Conservation (phyloP, 2,113 vertebrate species). For the Actinemys pallida region DNA sequence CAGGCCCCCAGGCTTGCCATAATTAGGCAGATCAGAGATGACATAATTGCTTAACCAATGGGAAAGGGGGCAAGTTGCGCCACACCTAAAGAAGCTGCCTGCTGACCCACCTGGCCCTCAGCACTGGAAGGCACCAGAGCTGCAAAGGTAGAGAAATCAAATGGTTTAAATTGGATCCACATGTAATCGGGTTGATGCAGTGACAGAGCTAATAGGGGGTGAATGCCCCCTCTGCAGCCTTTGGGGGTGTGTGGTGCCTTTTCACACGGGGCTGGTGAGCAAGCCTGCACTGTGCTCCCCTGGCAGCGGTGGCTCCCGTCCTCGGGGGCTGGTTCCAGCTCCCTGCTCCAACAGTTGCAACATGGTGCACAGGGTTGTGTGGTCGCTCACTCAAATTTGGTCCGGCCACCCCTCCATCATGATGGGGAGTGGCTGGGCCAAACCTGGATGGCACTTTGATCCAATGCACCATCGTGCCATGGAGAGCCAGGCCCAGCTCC, state of each 20-base stretch:
- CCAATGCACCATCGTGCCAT: neutral
- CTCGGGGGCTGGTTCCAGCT: neutral
- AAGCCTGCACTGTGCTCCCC: neutral
- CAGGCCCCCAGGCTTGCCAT: neutral
- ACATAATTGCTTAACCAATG: fast-evolving
- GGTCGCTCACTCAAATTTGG: neutral
- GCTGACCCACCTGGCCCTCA: fast-evolving
- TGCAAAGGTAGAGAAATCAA: neutral
- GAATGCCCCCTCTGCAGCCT: neutral
- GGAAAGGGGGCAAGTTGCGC: neutral
- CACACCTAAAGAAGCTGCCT: neutral
- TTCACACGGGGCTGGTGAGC: neutral
- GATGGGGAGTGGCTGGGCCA: neutral
- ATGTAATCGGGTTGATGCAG: neutral
- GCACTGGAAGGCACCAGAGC: neutral
- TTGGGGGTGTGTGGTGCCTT: neutral
- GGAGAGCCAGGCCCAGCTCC: neutral
- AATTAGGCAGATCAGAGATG: neutral
- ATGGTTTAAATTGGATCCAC: neutral
- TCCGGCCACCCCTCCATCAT: neutral
- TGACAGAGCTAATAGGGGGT: neutral
- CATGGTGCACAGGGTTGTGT: neutral
- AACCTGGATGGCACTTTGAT: neutral
- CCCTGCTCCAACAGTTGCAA: neutral
- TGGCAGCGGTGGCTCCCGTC: neutral